Percentiles rank a stretch among this genome's conserved stretches.
Evolutionary conservation across 2,888 invertebrate species (phyloP).

Genomic region (Archips xylosteana): DNA sequence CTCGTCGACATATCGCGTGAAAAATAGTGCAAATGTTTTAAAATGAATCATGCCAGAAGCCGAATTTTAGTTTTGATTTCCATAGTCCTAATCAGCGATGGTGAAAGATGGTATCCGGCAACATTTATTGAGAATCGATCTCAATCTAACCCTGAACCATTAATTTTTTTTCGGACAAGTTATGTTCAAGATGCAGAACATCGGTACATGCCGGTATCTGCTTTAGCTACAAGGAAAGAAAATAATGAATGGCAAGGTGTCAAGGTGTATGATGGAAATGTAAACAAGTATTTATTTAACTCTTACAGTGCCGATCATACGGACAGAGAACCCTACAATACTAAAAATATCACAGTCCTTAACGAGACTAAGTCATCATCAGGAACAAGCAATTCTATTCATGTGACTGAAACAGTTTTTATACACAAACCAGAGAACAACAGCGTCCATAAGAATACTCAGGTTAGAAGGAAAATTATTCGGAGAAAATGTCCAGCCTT

Average conservation of each 20-base stretch:
- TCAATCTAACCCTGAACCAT: constrained; percentile 26
- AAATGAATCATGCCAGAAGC: constrained; percentile 48
- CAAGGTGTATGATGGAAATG: not conserved
- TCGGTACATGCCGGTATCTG: constrained; percentile 34
- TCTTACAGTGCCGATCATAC: not conserved
- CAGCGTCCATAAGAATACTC: constrained; percentile 44
- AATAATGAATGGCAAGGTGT: constrained; percentile 25
- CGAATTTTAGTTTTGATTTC: constrained; percentile 46
- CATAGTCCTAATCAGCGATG: constrained; percentile 47
- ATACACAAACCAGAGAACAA: constrained; percentile 47
- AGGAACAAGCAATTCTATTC: not conserved
- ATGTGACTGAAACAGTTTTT: constrained; percentile 18
- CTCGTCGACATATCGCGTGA: not conserved
- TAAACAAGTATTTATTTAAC: not conserved
- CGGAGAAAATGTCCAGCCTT: constrained; percentile 55
- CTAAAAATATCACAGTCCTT: not conserved
- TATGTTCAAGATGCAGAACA: constrained; percentile 39
- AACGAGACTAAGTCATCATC: not conserved
- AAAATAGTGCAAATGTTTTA: constrained; percentile 7
- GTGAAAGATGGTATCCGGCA: constrained; percentile 66
- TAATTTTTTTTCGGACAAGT: constrained; percentile 28
- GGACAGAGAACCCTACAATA: not conserved
- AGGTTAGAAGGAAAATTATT: constrained; percentile 52
- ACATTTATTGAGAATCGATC: constrained; percentile 49
- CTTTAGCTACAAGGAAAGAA: not conserved